Evolutionary conservation across 2,113 vertebrate species (phyloP), one percentile per base, ranked within the genome.

Genomic region (Scortum barcoo): DNA sequence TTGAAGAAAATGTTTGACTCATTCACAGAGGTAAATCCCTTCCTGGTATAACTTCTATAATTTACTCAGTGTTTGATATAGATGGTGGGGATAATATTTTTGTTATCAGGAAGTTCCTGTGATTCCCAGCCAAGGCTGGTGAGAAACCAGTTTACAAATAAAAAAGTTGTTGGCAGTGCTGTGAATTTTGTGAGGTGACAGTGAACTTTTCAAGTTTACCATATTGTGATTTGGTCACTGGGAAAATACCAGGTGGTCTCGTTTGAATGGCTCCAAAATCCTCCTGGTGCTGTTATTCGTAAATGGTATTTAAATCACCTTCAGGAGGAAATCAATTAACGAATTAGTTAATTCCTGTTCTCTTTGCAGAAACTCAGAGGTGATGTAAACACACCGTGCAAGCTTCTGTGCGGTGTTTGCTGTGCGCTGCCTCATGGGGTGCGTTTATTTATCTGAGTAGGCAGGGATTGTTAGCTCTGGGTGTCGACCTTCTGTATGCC

Each of bases 391-490:
- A 62, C 40, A 40, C 73, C 54, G 66, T 5, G 28, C 30, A 30
- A 75, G 81, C 80, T 40, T 57, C 66, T 53, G 56, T 54, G 40
- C 17, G 0, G 6, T 51, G 69, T 58, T 80, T 75, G 69, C 72
- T 84, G 80, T 38, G 33, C n/a, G 40, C 19, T 17, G 20, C 44
- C 36, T 80, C 42, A 20, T 14, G 7, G 42, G 78, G 56, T 69
- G 88, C 63, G 76, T 90, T 81, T 91, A 72, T 93, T 92, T 93
- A 72, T 72, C 80, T 78, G 66, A 62, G 42, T 51, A 87, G 88
- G 91, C 65, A 56, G 65, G 90, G 88, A 87, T 85, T 94, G 93
- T 94, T 94, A 72, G 89, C 90, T 88, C 73, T 93, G 48, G 91
- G 92, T 72, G 92, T 88, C 36, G 83, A 84, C 81, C 26, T 62